These are phyloP conservation scores for Sceloporus undulatus DNA, from an alignment of 2,113 vertebrate genomes.

Conservation along the genomic window DNA sequence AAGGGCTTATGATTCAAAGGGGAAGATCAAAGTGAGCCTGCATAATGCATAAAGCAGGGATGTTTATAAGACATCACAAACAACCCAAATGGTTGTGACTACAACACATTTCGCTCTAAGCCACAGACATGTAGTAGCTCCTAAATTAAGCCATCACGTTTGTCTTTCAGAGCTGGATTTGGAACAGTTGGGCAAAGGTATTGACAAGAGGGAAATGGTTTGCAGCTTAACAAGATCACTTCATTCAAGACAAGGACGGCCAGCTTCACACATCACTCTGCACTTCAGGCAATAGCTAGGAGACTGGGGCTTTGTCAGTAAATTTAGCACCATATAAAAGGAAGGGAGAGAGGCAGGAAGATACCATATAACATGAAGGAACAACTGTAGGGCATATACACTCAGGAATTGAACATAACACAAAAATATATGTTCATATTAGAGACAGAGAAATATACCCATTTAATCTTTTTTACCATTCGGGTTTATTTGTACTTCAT, in stretches of 20 bases:
- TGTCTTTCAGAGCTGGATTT: slow-evolving; percentile 58
- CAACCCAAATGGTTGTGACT: slow-evolving; percentile 55
- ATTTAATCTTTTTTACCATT: too few species aligned
- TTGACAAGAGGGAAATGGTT: slow-evolving; percentile 38
- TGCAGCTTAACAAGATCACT: slow-evolving; percentile 47
- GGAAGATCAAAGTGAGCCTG: slow-evolving; percentile 64
- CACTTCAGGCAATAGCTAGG: neutral
- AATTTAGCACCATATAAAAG: neutral
- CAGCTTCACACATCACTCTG: neutral
- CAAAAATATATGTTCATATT: neutral
- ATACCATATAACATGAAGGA: too few species aligned
- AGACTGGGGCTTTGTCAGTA: neutral
- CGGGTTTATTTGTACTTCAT: too few species aligned
- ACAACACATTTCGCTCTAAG: slow-evolving; percentile 55
- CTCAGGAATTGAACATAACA: neutral
- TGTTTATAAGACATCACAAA: slow-evolving; percentile 70
- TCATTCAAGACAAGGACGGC: slow-evolving; percentile 29
- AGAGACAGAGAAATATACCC: too few species aligned
- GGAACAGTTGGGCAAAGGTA: slow-evolving; percentile 53
- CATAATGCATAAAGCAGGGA: slow-evolving; percentile 65
- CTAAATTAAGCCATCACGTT: slow-evolving; percentile 65
- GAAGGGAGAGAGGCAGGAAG: too few species aligned
- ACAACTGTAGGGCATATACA: too few species aligned
- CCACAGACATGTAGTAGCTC: neutral
- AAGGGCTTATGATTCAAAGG: slow-evolving; percentile 54